phyloP scores from a whole-genome alignment of 1,140 invertebrate species.

The Capitella teleta region DNA sequence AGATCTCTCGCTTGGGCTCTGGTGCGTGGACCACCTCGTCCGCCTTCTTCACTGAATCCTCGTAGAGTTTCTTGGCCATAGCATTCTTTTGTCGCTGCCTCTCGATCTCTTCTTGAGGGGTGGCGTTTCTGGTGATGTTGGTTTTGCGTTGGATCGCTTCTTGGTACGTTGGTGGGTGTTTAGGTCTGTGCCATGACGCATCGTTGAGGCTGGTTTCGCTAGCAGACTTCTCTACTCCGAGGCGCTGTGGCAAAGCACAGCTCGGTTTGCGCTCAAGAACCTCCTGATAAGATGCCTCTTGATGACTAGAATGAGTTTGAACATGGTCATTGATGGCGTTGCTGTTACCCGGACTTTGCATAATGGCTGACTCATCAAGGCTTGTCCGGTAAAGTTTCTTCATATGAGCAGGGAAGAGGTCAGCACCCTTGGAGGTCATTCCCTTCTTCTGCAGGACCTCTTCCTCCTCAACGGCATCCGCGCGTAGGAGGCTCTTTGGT shows the following conservation, averaged over 20 bases:
- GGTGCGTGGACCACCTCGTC: too few relatives aligned
- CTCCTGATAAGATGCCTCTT: not conserved
- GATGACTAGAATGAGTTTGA: not conserved
- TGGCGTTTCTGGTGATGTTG: too few relatives aligned
- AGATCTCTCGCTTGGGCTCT: too few relatives aligned
- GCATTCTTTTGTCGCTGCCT: too few relatives aligned
- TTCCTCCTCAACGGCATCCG: not conserved
- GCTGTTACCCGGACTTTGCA: too few relatives aligned
- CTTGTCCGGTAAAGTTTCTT: not conserved
- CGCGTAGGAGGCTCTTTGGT: not conserved
- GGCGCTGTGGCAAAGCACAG: slow-evolving; percentile 13
- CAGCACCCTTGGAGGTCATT: not conserved
- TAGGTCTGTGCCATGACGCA: too few relatives aligned
- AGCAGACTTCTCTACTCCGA: slow-evolving; percentile 13
- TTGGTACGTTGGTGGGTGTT: too few relatives aligned
- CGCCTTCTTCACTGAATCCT: too few relatives aligned
- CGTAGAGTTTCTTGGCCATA: too few relatives aligned
- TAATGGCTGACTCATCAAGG: not conserved
- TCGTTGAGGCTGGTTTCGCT: too few relatives aligned
- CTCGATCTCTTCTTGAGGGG: too few relatives aligned
- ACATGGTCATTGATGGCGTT: not conserved
- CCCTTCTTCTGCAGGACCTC: not conserved
- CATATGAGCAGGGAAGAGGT: not conserved
- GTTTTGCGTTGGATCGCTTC: too few relatives aligned
- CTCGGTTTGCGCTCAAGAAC: slow-evolving; percentile 17